These are phyloP conservation scores for Diphyllodes magnificus DNA, from an alignment of 2,113 vertebrate genomes.

Conservation along the genomic window DNA sequence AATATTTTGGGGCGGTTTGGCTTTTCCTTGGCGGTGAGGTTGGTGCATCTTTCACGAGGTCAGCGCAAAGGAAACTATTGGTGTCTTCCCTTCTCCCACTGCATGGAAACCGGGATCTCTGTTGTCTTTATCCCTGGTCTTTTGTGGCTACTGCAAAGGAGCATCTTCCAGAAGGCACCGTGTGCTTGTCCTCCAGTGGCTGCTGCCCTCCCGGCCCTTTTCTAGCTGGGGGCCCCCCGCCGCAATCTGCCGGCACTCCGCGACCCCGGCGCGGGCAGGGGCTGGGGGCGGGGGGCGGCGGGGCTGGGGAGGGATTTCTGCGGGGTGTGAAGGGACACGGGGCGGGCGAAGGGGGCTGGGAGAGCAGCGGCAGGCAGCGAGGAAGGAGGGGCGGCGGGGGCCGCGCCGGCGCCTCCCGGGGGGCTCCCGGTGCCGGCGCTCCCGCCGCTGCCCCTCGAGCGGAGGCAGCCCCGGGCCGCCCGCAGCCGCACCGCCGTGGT, in stretches of 20 bases:
- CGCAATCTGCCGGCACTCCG: background rate
- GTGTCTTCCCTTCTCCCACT: background rate
- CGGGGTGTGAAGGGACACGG: no score
- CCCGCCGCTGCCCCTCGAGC: no score
- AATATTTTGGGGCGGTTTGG: background rate
- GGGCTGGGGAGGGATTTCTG: background rate
- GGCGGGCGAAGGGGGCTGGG: no score
- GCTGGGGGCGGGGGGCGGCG: background rate
- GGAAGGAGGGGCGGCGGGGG: no score
- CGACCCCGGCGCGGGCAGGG: background rate
- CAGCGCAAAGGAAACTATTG: background rate
- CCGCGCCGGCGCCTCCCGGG: no score
- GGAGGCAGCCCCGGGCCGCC: no score
- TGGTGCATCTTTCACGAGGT: background rate
- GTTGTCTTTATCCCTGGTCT: background rate
- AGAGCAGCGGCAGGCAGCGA: no score
- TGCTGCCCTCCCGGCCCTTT: background rate
- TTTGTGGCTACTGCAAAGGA: background rate
- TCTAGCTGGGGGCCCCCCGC: background rate
- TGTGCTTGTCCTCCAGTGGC: background rate
- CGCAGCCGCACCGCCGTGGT: no score
- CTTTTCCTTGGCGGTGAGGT: background rate
- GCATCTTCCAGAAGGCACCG: constrained; percentile 17
- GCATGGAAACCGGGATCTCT: background rate
- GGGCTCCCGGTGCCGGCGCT: no score